Evolutionary conservation across 2,797 vertebrate species (phyloP).

Genomic region (Hoplostethus mediterraneus): DNA sequence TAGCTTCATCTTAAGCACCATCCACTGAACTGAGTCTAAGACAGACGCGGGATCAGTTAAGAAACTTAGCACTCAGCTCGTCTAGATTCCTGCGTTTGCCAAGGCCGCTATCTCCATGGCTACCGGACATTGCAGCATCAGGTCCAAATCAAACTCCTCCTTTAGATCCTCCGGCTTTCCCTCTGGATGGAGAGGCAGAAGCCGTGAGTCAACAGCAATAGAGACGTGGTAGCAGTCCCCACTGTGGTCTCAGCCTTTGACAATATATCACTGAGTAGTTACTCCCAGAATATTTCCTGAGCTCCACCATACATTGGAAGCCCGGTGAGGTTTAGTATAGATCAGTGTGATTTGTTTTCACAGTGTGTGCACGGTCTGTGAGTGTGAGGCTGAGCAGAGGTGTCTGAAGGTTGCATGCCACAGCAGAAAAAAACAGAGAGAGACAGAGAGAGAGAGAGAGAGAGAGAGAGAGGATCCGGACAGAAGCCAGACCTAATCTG

Average conservation of each 20-base stretch:
- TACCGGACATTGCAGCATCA: conserved; percentile 71
- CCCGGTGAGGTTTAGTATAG: conserved; percentile 21
- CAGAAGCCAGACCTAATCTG: conserved; percentile 52
- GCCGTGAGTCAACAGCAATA: conserved; percentile 56
- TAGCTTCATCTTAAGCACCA: conserved; percentile 7
- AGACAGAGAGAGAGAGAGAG: conserved; percentile 22
- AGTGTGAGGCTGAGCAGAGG: conserved; percentile 25
- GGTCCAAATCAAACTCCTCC: conserved; percentile 60
- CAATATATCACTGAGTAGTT: conserved; percentile 19
- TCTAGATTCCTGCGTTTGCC: conserved; percentile 56
- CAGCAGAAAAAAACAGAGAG: conserved; percentile 34
- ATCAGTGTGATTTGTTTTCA: conserved; percentile 23
- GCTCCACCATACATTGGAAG: conserved; percentile 6
- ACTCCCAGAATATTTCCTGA: background rate
- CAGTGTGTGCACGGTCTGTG: conserved; percentile 22
- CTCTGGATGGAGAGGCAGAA: conserved; percentile 40
- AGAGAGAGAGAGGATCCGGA: conserved; percentile 28
- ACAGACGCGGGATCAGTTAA: conserved; percentile 42
- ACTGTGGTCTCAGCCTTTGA: conserved; percentile 20
- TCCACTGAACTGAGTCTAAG: conserved; percentile 37
- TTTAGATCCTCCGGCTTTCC: conserved; percentile 34
- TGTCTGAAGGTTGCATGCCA: conserved; percentile 40
- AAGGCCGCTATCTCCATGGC: conserved; percentile 62
- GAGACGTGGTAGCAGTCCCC: conserved; percentile 15
- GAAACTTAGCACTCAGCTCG: conserved; percentile 36